Percentiles rank a stretch among this genome's conserved stretches.
phyloP scores from a whole-genome alignment of 2,797 vertebrate genomes.

The Neomorphus geoffroyi region DNA sequence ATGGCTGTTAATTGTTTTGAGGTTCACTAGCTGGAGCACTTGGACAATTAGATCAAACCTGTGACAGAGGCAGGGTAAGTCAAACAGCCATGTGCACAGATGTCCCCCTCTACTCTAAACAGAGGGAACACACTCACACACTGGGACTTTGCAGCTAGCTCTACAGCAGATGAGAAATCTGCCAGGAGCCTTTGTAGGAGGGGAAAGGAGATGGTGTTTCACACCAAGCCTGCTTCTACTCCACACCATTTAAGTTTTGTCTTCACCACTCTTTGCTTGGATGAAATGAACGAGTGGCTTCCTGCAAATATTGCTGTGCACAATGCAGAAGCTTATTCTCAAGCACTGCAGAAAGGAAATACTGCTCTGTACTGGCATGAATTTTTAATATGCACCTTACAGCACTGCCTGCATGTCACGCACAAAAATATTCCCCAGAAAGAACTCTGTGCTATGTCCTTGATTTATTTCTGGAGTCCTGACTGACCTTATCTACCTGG shows the following conservation, averaged over 20 bases:
- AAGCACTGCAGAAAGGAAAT: neutral
- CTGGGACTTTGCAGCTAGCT: neutral
- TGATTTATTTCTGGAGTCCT: conserved; percentile 15
- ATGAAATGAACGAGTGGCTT: neutral
- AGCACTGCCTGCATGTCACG: neutral
- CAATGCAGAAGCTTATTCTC: neutral
- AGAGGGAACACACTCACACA: neutral
- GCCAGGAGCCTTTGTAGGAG: neutral
- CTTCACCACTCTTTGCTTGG: neutral
- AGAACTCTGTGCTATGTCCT: neutral
- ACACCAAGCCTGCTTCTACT: neutral
- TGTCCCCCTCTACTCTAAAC: neutral
- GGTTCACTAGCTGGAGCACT: neutral
- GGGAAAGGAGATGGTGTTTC: neutral
- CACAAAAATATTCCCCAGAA: conserved; percentile 10
- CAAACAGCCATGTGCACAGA: neutral
- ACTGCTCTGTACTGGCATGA: conserved; percentile 8
- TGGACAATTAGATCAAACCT: neutral
- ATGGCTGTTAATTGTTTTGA: neutral
- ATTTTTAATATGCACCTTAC: conserved; percentile 38
- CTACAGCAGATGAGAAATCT: neutral
- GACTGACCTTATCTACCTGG: neutral
- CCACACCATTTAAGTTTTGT: neutral
- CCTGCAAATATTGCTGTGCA: neutral
- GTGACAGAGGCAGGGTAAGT: neutral